A percentile compares a stretch with the other conserved stretches of the same genome.
Conservation (phyloP, 2,888 invertebrate species). For the Stramonita haemastoma region DNA sequence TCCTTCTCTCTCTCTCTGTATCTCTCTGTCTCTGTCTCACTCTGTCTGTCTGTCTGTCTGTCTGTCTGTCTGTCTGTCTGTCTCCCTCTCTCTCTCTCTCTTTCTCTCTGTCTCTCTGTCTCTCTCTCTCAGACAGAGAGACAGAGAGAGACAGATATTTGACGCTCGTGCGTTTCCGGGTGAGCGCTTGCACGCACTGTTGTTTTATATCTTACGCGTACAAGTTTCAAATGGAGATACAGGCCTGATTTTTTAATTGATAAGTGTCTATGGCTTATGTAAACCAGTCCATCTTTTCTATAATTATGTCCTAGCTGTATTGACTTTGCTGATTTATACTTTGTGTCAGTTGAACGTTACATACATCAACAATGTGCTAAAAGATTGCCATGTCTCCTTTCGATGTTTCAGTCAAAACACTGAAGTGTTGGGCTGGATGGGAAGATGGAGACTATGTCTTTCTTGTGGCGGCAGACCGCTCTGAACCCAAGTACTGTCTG, state of each 20-base stretch:
- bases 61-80: no score
- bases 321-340: no score
- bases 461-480: constrained; percentile 64
- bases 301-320: no score
- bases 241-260: background rate
- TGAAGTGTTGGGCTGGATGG: constrained; percentile 73
- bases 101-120: no score
- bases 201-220: no score
- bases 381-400: background rate
- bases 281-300: no score
- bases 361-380: background rate
- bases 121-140: background rate
- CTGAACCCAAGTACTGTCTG: constrained; percentile 68
- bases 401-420: constrained; percentile 60
- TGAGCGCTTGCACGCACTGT: no score
- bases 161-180: background rate
- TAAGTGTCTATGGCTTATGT: no score
- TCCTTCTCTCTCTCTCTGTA: no score
- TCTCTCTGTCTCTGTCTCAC: no score
- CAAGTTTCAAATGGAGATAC: background rate
- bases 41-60: no score
- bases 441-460: constrained; percentile 63
- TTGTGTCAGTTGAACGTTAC: background rate
- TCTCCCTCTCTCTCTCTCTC: no score
- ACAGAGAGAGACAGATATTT: background rate